Base-by-base conservation (phyloP, 2,888 invertebrate species). In the Pyralis farinalis region DNA sequence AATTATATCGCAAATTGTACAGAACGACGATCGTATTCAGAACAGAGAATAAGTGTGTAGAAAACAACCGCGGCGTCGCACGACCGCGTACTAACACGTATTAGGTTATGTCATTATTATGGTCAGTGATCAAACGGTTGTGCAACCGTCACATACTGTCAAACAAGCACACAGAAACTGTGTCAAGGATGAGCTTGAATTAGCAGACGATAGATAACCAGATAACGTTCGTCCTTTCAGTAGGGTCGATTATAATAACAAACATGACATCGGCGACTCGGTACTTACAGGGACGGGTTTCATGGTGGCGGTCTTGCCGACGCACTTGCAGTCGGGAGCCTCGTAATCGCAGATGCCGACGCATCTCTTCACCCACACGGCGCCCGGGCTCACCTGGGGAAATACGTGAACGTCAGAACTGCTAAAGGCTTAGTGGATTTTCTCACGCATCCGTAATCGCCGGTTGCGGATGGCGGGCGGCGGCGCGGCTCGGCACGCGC, bases 291-390 rank as follows among this genome's bases (percentile, higher is more conserved):
- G 85, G 58, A 87, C 74, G 39, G 77, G 62, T 34, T 74, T 65
- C 34, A 53, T 66, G 44, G 44, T 62, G 7, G 64, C 74, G 37
- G 70, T 71, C 2, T 65, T 70, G 28, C 85, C 61, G 28, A 76
- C 63, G 58, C 87, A 88, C 20, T 61, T 56, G 40, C 75, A 69
- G 36, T 76, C 80, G 0, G 61, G 58, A 42, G 62, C 66, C 28
- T 71, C 74, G 49, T 67, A 76, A 59, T 80, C 79, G 62, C 87
- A 87, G 36, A 85, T 72, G 6, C 87, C 87, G 38, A 81, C 77
- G 55, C 87, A 88, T 7, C 82, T 67, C 51, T 85, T 85, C 39
- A 87, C 81, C 87, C 87, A 88, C 44, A 85, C 81, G 3, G 81
- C 75, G 31, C 79, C 71, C 2, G 87, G 87, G 44, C 63, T 79